These are phyloP conservation scores for Coreoperca whiteheadi DNA, from an alignment of 2,113 vertebrate species.

Conservation along the genomic window DNA sequence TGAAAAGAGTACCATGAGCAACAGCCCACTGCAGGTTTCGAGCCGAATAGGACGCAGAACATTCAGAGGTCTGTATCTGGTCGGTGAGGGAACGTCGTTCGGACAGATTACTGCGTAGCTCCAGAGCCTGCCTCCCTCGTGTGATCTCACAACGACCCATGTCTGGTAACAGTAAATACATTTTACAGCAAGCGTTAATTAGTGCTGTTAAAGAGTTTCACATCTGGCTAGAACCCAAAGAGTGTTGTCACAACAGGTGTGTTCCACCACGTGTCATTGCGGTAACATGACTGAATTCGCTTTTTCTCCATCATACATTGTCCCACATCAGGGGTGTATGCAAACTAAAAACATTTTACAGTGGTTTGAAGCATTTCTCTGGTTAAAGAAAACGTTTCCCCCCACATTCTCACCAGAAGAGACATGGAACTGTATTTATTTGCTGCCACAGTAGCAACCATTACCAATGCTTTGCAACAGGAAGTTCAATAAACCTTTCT, in stretches of 20 bases:
- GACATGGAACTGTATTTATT: background rate
- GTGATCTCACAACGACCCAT: conserved; percentile 90
- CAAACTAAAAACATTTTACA: background rate
- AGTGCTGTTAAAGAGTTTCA: background rate
- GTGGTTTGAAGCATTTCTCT: background rate
- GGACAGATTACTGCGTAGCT: conserved; percentile 90
- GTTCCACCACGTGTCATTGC: background rate
- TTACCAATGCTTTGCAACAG: background rate
- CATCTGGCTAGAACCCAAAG: background rate
- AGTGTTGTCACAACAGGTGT: background rate
- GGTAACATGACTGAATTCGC: background rate
- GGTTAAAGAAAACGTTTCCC: background rate
- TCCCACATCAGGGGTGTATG: no score
- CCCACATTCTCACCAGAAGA: background rate
- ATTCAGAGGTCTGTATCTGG: conserved; percentile 67
- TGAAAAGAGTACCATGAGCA: conserved; percentile 82
- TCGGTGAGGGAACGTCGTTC: conserved; percentile 89
- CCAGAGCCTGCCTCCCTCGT: conserved; percentile 88
- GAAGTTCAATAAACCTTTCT: background rate
- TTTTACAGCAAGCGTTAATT: background rate
- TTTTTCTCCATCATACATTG: no score
- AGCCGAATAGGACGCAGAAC: conserved; percentile 80
- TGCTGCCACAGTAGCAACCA: background rate
- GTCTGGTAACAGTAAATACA: conserved; percentile 73
- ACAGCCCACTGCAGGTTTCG: conserved; percentile 91